Conservation (phyloP, 2,888 invertebrate species). For the Hirudinaria manillensis region DNA sequence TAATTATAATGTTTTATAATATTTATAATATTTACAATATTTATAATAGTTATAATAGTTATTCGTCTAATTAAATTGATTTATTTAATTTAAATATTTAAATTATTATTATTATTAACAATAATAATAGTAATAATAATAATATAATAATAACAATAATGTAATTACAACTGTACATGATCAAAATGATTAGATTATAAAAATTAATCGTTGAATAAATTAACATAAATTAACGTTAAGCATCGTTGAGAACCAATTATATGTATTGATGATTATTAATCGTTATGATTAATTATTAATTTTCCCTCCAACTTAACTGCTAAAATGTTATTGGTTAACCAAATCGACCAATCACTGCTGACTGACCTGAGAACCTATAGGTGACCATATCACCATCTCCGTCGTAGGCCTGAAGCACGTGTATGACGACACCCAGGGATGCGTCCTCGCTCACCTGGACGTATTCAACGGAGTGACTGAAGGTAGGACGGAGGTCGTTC, state of each 20-base stretch:
- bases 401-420: slow-evolving; percentile 91
- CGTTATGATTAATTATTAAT: background rate
- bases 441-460: slow-evolving; percentile 41
- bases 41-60: background rate
- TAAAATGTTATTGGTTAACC: background rate
- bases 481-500: slow-evolving; percentile 83
- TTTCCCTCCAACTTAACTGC: background rate
- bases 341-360: no score
- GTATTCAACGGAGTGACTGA: slow-evolving; percentile 40
- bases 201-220: no score
- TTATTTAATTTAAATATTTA: background rate
- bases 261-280: background rate
- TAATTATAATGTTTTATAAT: background rate
- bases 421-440: slow-evolving; percentile 70
- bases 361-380: slow-evolving; percentile 68
- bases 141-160: background rate
- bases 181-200: no score
- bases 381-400: slow-evolving; percentile 93
- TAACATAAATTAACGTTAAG: no score
- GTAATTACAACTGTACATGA: no score
- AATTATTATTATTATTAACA: background rate
- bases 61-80: no score
- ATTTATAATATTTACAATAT: background rate
- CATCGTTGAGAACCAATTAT: background rate
- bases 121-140: slow-evolving; percentile 14